Evolutionary conservation across 1,140 invertebrate genomes (phyloP).

Genomic region (Apis florea): DNA sequence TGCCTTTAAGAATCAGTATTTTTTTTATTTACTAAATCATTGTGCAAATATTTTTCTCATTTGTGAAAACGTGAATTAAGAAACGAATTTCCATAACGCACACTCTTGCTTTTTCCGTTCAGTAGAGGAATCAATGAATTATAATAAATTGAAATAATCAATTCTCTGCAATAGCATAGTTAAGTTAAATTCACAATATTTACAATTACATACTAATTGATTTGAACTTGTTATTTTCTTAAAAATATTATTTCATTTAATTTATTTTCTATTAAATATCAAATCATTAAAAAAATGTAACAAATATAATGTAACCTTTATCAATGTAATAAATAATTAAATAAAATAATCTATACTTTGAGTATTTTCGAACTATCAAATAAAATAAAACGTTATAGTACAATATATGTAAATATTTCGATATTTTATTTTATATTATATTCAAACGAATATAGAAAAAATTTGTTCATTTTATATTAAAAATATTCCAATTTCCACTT

Average conservation of each 20-base stretch:
- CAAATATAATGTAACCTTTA: too few relatives aligned
- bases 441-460: background rate
- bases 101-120: background rate
- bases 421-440: background rate
- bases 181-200: background rate
- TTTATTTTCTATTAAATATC: background rate
- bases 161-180: conserved; percentile 1
- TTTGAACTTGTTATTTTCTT: background rate
- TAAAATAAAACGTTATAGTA: background rate
- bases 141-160: background rate
- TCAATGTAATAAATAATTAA: background rate
- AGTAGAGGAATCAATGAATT: conserved; percentile 7
- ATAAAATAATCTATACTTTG: background rate
- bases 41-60: conserved; percentile 42
- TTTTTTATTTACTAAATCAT: conserved; percentile 50
- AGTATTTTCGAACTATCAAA: conserved; percentile 3
- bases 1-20: conserved; percentile 31
- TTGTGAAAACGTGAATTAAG: conserved; percentile 7
- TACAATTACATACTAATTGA: conserved; percentile 17
- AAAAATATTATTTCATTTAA: conserved; percentile 2
- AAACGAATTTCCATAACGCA: background rate
- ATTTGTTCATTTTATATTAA: background rate
- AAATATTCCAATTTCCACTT: background rate
- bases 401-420: conserved; percentile 4
- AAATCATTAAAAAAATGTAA: background rate